Percentiles rank a stretch among this genome's conserved stretches.
phyloP scores from a whole-genome alignment of 2,797 vertebrate species.

The Macroramphosus scolopax region DNA sequence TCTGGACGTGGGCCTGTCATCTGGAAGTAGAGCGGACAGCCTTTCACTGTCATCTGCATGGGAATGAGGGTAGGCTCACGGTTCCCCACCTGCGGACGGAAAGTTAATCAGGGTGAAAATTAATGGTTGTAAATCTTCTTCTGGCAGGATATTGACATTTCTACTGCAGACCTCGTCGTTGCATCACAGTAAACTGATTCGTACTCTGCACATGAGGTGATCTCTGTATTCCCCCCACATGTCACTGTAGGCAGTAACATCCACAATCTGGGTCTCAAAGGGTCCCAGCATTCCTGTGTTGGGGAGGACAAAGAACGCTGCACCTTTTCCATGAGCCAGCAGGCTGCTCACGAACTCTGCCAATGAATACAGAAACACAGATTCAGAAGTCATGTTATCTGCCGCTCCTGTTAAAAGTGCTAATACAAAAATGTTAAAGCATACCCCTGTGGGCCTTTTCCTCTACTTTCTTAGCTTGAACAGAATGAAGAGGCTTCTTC shows the following conservation, averaged over 20 bases:
- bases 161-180: not conserved
- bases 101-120: no score
- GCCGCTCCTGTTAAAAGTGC: not conserved
- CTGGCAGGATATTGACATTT: not conserved
- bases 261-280: conserved; percentile 78
- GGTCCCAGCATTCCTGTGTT: conserved; percentile 77
- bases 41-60: conserved; percentile 84
- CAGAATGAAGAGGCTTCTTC: conserved; percentile 53
- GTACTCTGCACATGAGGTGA: conserved; percentile 86
- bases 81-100: conserved; percentile 81
- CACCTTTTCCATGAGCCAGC: conserved; percentile 85
- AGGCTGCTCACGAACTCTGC: conserved; percentile 81
- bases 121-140: not conserved
- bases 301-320: conserved; percentile 79
- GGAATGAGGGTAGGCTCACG: conserved; percentile 77
- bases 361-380: conserved; percentile 17
- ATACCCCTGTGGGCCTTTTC: conserved; percentile 70
- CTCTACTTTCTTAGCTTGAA: conserved; percentile 67
- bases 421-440: not conserved
- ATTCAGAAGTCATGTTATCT: not conserved
- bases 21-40: conserved; percentile 90
- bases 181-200: conserved; percentile 3
- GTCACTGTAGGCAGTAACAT: conserved; percentile 84
- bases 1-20: conserved; percentile 77
- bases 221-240: conserved; percentile 97